Base-by-base conservation (phyloP, 2,888 invertebrate species). In the Odontomyia ornata region DNA sequence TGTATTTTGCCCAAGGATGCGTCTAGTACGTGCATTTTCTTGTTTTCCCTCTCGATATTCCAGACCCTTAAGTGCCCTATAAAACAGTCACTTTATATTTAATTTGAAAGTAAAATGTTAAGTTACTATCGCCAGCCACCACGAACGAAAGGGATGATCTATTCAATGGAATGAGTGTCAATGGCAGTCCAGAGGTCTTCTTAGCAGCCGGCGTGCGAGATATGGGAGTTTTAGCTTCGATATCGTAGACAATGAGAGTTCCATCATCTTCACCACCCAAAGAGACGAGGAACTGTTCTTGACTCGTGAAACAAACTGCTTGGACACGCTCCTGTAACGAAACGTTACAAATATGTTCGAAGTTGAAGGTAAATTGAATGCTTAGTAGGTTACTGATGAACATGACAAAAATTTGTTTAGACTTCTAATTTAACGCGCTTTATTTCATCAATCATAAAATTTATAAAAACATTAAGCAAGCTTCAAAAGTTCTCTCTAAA, bases 191-290 rank as follows among this genome's bases (percentile, higher is more conserved):
- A 0, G 93, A 91, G 60, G 92, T 93, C 75, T 91, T 90, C 9
- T 90, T 91, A 79, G 93, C 85, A 65, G 88, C 91, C 0, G 88
- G 87, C 62, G 87, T 86, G 2, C 89, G 89, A 80, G 92, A 92
- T 79, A 92, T 91, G 43, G 93, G 91, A 0, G 88, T 85, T 25
- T 87, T 89, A 46, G 1, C 89, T 47, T 88, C 86, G 80, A 96
- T 89, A 84, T 96, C 93, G 92, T 94, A 97, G 0, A 97, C 91
- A 60, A 96, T 92, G 47, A 97, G 90, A 80, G 93, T 92, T 46
- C 95, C 95, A 85, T 97, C 97, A 86, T 97, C 97, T 78, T 93
- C 90, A 0, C 97, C 97, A 0, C 97, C 97, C 52, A 97, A 89
- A 0, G 95, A 94, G 46, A 95, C 90, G 81, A 97, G 88, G 85